Base-by-base conservation (phyloP, 2,113 vertebrate species). In the Chamaea fasciata region DNA sequence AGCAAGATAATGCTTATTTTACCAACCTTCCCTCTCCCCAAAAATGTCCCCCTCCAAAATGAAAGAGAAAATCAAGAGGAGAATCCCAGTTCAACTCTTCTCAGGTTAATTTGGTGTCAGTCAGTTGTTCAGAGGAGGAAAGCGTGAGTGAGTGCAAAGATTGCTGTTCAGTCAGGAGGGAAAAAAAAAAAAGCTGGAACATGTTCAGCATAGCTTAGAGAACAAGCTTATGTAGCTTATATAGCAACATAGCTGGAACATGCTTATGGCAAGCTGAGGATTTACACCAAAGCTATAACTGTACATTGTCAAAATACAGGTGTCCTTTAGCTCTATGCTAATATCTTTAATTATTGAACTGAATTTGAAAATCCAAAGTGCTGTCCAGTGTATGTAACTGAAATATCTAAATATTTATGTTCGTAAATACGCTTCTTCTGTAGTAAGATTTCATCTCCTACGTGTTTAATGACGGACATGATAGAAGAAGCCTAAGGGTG, bases 161-260 rank as follows among this genome's bases (percentile, higher is more conserved):
- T 24, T 92, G 88, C 69, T 88, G n/a, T 93, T 92, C 86, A 94
- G 60, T 87, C 52, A 20, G 68, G 37, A 42, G 2, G 0, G 50
- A 17, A 71, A 79, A 33, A 83, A 79, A 33, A 83, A 60, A 49
- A 79, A 13, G 1, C 15, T 91, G 86, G 83, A 92, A 95, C 89
- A 75, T 55, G 44, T 95, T 95, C 86, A 89, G 87, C 91, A 91
- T 93, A 91, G 77, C 80, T 90, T 91, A 92, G 91, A 91, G 94
- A 93, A 84, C 86, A 94, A 95, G 91, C 91, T 93, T 96, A 86
- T 94, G 92, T 88, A 80, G 95, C 88, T 96, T 96, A 86, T 92
- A 93, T 93, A 93, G 92, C 64, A 95, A 90, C 92, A 87, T 95
- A 92, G 62, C 89, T 92, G 86, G 92, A 90, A 94, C 89, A 64